phyloP scores from a whole-genome alignment of 2,797 vertebrate genomes.

The Etheostoma perlongum region DNA sequence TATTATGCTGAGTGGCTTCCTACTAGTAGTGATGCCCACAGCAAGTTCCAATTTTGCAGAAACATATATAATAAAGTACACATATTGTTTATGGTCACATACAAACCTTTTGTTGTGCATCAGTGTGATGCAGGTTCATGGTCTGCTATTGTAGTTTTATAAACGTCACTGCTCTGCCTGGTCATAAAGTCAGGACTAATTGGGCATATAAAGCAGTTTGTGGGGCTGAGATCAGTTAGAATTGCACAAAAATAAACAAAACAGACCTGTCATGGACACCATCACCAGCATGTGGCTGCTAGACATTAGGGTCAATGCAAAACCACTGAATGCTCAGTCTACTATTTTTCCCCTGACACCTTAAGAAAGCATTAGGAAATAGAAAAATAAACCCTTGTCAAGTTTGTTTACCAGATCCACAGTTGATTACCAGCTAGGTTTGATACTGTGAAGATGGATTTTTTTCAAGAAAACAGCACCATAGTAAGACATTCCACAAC shows the following conservation, averaged over 20 bases:
- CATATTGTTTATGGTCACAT: no score
- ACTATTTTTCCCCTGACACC: neutral
- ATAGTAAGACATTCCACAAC: conserved; percentile 37
- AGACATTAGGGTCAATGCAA: neutral
- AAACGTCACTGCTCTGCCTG: neutral
- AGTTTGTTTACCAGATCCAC: conserved; percentile 10
- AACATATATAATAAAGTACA: no score
- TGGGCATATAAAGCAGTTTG: neutral
- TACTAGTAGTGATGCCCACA: neutral
- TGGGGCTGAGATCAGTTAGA: neutral
- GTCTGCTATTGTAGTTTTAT: neutral
- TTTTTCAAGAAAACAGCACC: conserved; percentile 7
- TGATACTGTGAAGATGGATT: neutral
- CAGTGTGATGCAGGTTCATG: neutral
- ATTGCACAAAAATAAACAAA: neutral
- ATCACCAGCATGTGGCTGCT: neutral
- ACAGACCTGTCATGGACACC: neutral
- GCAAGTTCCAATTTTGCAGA: neutral
- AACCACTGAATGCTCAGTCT: neutral
- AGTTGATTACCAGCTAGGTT: conserved; percentile 5
- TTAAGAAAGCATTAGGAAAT: neutral
- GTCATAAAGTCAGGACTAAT: neutral
- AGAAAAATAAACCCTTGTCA: neutral
- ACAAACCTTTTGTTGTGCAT: no score
- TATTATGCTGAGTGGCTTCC: neutral